Conservation (phyloP, 2,113 vertebrate genomes). For the Epinephelus fuscoguttatus region DNA sequence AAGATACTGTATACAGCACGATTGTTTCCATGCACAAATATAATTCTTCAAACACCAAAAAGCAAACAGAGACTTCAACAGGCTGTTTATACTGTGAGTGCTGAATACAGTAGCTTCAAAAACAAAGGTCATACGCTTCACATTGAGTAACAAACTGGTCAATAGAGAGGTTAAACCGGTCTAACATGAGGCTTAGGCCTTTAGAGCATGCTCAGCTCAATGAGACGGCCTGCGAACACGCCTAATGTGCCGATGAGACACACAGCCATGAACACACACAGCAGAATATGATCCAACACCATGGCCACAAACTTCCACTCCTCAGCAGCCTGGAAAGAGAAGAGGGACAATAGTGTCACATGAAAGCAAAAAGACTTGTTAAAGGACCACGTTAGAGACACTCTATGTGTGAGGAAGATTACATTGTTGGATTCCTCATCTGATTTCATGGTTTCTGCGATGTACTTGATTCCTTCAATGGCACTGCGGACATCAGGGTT, state of each 20-base stretch:
- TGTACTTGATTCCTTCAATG: constrained; percentile 96
- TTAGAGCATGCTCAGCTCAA: constrained; percentile 89
- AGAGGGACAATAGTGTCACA: constrained; percentile 57
- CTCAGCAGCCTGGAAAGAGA: constrained; percentile 92
- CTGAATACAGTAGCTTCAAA: background rate
- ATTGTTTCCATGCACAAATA: background rate
- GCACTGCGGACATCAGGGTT: constrained; percentile 96
- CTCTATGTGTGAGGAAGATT: constrained; percentile 54
- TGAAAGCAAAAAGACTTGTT: background rate
- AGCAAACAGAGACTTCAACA: background rate
- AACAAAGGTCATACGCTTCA: background rate
- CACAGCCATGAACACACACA: constrained; percentile 96
- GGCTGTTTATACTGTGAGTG: background rate
- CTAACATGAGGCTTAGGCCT: background rate
- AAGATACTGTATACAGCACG: background rate
- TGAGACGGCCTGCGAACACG: constrained; percentile 94
- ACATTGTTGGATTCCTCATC: constrained; percentile 96
- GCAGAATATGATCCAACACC: constrained; percentile 97
- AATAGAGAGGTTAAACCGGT: background rate
- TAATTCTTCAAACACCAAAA: constrained; percentile 18
- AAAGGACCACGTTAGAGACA: background rate
- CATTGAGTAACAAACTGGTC: background rate
- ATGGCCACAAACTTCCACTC: constrained; percentile 99
- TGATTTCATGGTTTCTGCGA: constrained; percentile 95
- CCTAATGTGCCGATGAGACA: constrained; percentile 95